Evolutionary conservation across 2,888 invertebrate genomes (phyloP), one percentile per base, ranked within the genome.

Genomic region (Furcula furcula): DNA sequence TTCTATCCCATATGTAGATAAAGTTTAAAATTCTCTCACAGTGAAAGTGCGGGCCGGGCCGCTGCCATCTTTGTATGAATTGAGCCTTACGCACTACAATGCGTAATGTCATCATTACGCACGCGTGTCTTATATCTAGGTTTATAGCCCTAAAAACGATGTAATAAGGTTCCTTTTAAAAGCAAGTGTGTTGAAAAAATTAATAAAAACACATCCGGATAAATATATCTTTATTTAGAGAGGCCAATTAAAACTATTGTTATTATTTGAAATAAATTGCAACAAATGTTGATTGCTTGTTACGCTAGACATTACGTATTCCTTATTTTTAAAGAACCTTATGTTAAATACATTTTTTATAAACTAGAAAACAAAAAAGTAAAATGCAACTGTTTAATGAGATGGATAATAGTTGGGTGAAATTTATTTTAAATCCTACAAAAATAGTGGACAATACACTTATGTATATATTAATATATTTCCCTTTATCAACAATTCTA

Each of bases 201-300:
- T n/a, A n/a, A n/a, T n/a, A n/a, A 37, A 34, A 42, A 29, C 14
- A 15, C 20, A 40, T 52, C 69, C 66, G 69, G 78, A 77, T 82
- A 82, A 82, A 85, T 82, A 85, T 76, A 78, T 67, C 56, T 78
- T 79, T 83, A 83, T 79, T 83, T 76, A 83, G 84, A 84, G 84
- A 86, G 83, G 85, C 84, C 84, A 79, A 79, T 78, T 77, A 65
- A 74, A 72, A 65, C 69, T 79, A 76, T 72, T 73, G 68, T 68
- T 71, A 64, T 62, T 62, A 70, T 50, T 31, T 65, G 66, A 72
- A 74, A 72, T 65, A 65, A 70, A 69, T 55, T 46, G 73, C 72
- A 78, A 65, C 28, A 72, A 67, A 67, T 67, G 76, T n/a, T n/a
- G n/a, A n/a, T n/a, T n/a, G 73, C 74, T 65, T 65, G 59, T 52